Conservation (phyloP, 2,888 invertebrate genomes). For the Fabriciana adippe region DNA sequence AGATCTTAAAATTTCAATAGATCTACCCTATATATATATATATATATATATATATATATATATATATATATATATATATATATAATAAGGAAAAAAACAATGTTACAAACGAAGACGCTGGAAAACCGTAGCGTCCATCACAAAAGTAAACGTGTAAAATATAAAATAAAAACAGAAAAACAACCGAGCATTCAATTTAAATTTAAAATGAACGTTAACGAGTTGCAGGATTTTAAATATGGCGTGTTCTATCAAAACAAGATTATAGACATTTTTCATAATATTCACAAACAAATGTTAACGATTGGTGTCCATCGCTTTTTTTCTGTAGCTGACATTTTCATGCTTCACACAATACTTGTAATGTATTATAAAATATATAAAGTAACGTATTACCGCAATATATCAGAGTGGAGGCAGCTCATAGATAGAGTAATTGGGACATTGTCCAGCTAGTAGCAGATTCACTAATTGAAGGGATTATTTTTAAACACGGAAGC, state of each 20-base stretch:
- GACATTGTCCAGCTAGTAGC: constrained; percentile 55
- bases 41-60: background rate
- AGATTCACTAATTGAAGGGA: constrained; percentile 63
- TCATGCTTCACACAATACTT: background rate
- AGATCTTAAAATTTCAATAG: too few species aligned
- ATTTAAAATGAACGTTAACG: constrained; percentile 35
- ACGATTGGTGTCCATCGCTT: constrained; percentile 1
- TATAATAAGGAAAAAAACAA: background rate
- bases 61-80: background rate
- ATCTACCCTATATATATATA: too few species aligned
- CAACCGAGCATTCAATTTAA: constrained; percentile 29
- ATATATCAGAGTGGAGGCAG: constrained; percentile 2
- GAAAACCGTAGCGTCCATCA: constrained; percentile 5
- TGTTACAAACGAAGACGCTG: background rate
- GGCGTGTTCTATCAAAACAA: constrained; percentile 27
- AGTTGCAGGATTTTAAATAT: constrained; percentile 38
- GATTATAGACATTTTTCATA: background rate
- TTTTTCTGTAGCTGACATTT: background rate
- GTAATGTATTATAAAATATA: constrained; percentile 26
- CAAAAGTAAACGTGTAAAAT: constrained; percentile 15
- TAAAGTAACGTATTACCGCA: background rate
- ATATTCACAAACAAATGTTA: background rate
- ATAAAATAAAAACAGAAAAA: constrained; percentile 30
- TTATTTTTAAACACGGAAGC: constrained; percentile 63
- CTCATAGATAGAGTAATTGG: constrained; percentile 48